phyloP scores from a whole-genome alignment of 1,140 invertebrate genomes.

The Macrobrachium nipponense region DNA sequence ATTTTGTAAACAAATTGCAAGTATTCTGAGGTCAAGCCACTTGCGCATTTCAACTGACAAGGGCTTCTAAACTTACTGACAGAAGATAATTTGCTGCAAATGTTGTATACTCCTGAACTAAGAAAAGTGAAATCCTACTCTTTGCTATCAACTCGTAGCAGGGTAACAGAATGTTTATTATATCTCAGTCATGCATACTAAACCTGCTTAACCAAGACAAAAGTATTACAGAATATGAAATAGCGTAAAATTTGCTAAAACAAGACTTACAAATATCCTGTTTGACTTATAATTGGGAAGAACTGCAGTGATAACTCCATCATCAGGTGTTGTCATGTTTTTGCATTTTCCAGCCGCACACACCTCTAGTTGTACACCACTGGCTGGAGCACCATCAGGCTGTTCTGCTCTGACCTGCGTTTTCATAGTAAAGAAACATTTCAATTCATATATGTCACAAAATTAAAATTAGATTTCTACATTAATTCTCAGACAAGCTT shows the following conservation, averaged over 20 bases:
- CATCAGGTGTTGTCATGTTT: slow-evolving; percentile 14
- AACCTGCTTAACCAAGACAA: too few species aligned
- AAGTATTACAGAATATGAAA: not conserved
- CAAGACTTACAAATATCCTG: not conserved
- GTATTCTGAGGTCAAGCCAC: too few species aligned
- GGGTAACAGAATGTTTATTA: not conserved
- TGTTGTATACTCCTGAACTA: too few species aligned
- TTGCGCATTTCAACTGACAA: too few species aligned
- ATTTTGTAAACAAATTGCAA: too few species aligned
- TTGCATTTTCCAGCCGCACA: slow-evolving; percentile 14
- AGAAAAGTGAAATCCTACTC: too few species aligned
- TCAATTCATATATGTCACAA: not conserved
- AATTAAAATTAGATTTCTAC: not conserved
- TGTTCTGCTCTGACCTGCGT: not conserved
- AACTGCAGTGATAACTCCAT: slow-evolving; percentile 12
- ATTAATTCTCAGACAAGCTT: not conserved
- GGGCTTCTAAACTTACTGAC: too few species aligned
- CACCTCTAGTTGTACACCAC: slow-evolving; percentile 15
- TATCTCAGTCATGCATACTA: not conserved
- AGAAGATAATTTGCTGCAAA: too few species aligned
- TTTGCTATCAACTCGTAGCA: too few species aligned
- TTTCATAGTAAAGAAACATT: not conserved
- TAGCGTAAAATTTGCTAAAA: not conserved
- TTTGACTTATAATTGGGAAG: slow-evolving; percentile 6
- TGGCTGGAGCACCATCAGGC: not conserved